Base-by-base conservation (phyloP, 2,888 invertebrate genomes). In the Seladonia tumulorum region DNA sequence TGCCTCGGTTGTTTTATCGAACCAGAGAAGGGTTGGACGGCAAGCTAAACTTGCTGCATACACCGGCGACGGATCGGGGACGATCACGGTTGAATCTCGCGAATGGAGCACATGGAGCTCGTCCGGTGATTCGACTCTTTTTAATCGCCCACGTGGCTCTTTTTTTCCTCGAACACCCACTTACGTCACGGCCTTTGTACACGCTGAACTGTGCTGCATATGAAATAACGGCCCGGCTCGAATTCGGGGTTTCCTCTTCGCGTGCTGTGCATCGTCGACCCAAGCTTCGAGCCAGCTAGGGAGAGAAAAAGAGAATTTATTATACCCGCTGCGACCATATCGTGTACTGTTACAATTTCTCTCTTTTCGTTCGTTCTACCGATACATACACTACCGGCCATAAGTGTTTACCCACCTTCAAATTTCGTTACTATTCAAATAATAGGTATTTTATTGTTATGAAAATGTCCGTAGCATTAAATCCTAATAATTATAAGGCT, bases 161-260 rank as follows among this genome's bases (percentile, higher is more conserved):
- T 76, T 76, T 78, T 74, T 60, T 53, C 66, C 35, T 35, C 42
- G 18, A 22, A 76, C 73, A 47, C 49, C 25, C 72, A 72, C 73
- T 83, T 83, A 70, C 83, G 83, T 83, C 83, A 83, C 60, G 57
- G 49, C 42, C 35, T 66, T 75, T 76, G 72, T 76, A 53, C 18
- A 60, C 4, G 82, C 18, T 63, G 74, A 45, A 80, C 68, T 42
- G 45, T 53, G 79, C 42, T 80, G 75, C 66, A 68, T 47, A 74
- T 66, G 70, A 82, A 82, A 60, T 76, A 83, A 83, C 83, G 83
- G 82, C 70, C 49, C 83, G 53, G 45, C 35, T 45, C 82, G 82
- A 83, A 83, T 83, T 81, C 82, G 82, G 60, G 63, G 63, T 42
- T 81, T 35, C 63, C 71, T 76, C 70, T 76, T 71, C 25, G 75